A percentile compares a stretch with the other conserved stretches of the same genome.
Conservation (phyloP, 2,797 vertebrate genomes). For the Gadopsis bispinosus region DNA sequence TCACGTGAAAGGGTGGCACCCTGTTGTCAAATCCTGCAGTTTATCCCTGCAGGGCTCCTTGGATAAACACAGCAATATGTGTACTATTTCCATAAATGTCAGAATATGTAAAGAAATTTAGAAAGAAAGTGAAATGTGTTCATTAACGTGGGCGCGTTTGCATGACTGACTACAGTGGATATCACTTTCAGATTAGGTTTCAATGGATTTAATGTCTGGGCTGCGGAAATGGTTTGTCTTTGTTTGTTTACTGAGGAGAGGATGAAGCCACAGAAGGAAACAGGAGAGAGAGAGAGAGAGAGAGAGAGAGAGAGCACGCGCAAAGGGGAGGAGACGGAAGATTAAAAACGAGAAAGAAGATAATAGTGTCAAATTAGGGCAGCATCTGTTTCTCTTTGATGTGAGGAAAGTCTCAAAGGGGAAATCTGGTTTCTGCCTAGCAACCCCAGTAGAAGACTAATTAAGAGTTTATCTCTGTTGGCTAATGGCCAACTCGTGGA, state of each 20-base stretch:
- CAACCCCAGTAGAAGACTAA: conserved; percentile 56
- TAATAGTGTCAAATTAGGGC: conserved; percentile 67
- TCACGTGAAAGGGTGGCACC: background rate
- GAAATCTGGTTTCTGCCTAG: conserved; percentile 61
- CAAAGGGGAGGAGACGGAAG: conserved; percentile 56
- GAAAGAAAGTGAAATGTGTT: background rate
- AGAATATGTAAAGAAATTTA: background rate
- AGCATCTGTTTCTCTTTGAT: conserved; percentile 65
- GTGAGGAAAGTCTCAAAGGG: conserved; percentile 46
- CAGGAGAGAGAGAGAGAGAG: conserved; percentile 13
- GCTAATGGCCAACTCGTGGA: conserved; percentile 29
- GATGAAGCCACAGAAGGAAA: conserved; percentile 52
- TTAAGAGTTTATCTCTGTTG: conserved; percentile 65
- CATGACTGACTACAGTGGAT: conserved; percentile 8
- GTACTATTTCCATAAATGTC: background rate
- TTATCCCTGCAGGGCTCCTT: background rate
- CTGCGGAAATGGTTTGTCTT: conserved; percentile 55
- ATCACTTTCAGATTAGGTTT: conserved; percentile 33
- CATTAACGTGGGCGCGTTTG: background rate
- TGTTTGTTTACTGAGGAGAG: conserved; percentile 71
- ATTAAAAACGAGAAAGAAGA: conserved; percentile 65
- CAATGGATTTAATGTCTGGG: conserved; percentile 22
- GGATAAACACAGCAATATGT: background rate
- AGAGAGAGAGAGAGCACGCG: conserved; percentile 27
- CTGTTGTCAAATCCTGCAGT: background rate